Evolutionary conservation across 2,797 vertebrate genomes (phyloP).

Genomic region (Tokudaia tokunoshimensis): DNA sequence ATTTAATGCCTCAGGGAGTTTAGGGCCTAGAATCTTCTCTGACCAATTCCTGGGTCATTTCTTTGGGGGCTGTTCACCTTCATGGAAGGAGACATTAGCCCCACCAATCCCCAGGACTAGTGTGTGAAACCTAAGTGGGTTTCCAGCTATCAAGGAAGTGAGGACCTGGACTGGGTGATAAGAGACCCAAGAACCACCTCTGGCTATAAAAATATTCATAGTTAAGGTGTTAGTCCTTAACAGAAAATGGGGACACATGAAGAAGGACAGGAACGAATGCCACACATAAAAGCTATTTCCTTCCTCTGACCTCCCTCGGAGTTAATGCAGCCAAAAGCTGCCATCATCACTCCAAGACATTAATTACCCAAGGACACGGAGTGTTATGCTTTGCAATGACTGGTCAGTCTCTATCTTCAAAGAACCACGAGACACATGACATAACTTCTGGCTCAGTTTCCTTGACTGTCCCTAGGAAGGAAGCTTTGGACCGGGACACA

Average conservation of each 20-base stretch:
- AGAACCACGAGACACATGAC: background rate
- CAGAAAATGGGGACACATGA: background rate
- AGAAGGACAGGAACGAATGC: background rate
- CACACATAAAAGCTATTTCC: rapidly evolving
- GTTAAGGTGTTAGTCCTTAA: background rate
- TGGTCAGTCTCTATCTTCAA: background rate
- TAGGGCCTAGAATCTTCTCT: background rate
- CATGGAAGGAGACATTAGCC: background rate
- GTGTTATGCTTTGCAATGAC: background rate
- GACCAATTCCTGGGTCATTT: background rate
- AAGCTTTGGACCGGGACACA: background rate
- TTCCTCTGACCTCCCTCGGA: background rate
- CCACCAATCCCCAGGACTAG: background rate
- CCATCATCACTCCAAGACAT: background rate
- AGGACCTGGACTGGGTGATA: background rate
- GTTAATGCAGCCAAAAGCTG: background rate
- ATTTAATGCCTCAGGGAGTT: background rate
- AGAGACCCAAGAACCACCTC: background rate
- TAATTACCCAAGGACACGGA: background rate
- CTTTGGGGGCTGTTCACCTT: no score
- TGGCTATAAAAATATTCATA: background rate
- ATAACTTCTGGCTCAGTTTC: background rate
- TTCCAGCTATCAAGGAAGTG: background rate
- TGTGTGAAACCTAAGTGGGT: background rate
- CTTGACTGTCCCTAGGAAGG: background rate